phyloP scores from a whole-genome alignment of 2,113 vertebrate species.

The Myotis davidii region DNA sequence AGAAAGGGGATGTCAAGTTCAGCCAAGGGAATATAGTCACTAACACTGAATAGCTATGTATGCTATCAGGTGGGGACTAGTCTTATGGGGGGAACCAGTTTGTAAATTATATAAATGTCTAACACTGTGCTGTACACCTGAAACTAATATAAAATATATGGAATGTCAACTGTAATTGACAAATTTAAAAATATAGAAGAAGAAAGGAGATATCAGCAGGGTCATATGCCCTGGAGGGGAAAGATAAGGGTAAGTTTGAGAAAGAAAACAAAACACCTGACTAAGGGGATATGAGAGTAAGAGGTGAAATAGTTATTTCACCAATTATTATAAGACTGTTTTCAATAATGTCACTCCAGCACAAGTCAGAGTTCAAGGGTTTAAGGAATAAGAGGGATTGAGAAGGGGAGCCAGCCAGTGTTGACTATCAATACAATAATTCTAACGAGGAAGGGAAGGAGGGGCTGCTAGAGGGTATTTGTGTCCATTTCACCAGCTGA shows the following conservation, averaged over 20 bases:
- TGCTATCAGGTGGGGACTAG: neutral
- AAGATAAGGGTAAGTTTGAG: neutral
- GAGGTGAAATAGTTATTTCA: neutral
- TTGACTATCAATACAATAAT: neutral
- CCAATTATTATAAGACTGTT: neutral
- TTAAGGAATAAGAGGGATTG: neutral
- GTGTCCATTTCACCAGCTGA: neutral
- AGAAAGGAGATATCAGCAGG: neutral
- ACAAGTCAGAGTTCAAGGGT: neutral
- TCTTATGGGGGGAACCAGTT: neutral
- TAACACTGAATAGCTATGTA: neutral
- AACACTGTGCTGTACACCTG: neutral
- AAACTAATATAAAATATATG: neutral
- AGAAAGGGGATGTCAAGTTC: neutral
- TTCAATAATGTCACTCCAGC: neutral
- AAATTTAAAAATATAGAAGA: neutral
- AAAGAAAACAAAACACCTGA: neutral
- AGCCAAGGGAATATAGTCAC: neutral
- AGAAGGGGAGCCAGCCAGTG: neutral
- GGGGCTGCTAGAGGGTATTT: too few relatives aligned
- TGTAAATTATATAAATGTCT: neutral
- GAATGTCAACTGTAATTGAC: neutral
- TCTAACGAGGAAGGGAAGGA: neutral
- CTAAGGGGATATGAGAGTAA: neutral
- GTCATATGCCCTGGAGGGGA: too few relatives aligned